Percentiles rank a stretch among this genome's conserved stretches.
phyloP scores from a whole-genome alignment of 2,888 invertebrate genomes.

The Scaptomyza parva region DNA sequence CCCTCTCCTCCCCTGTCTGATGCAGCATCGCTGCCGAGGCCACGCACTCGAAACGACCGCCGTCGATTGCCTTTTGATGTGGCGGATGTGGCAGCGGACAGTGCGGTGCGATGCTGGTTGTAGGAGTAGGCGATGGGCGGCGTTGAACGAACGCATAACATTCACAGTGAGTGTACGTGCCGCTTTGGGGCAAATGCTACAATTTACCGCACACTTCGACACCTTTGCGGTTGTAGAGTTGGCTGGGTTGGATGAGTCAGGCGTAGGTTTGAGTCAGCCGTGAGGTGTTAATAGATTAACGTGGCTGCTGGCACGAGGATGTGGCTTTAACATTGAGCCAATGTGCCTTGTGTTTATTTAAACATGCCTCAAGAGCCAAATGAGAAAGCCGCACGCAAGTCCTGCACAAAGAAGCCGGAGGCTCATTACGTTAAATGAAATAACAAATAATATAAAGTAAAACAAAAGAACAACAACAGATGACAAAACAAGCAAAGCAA shows the following conservation, averaged over 20 bases:
- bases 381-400: slow-evolving; percentile 57
- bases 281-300: slow-evolving; percentile 80
- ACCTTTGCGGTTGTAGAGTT: slow-evolving; percentile 46
- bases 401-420: slow-evolving; percentile 9
- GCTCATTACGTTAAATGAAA: slow-evolving; percentile 60
- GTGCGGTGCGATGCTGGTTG: no score
- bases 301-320: slow-evolving; percentile 51
- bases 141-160: slow-evolving; percentile 2
- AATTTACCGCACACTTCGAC: slow-evolving; percentile 68
- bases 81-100: slow-evolving; percentile 42
- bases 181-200: slow-evolving; percentile 63
- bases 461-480: slow-evolving; percentile 8
- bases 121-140: not conserved
- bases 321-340: slow-evolving; percentile 43
- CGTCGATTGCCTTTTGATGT: slow-evolving; percentile 78
- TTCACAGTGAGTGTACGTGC: slow-evolving; percentile 67
- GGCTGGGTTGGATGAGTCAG: not conserved
- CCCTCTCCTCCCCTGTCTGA: no score
- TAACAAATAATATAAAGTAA: slow-evolving; percentile 34
- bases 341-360: slow-evolving; percentile 42
- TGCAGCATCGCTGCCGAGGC: slow-evolving; percentile 27
- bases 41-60: slow-evolving; percentile 34
- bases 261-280: slow-evolving; percentile 27
- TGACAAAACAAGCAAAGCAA: slow-evolving; percentile 18
- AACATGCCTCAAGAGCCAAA: slow-evolving; percentile 46